A percentile compares a stretch with the other conserved stretches of the same genome.
These are phyloP conservation scores for Dioctria rufipes DNA, from an alignment of 2,888 invertebrate genomes.

Conservation along the genomic window DNA sequence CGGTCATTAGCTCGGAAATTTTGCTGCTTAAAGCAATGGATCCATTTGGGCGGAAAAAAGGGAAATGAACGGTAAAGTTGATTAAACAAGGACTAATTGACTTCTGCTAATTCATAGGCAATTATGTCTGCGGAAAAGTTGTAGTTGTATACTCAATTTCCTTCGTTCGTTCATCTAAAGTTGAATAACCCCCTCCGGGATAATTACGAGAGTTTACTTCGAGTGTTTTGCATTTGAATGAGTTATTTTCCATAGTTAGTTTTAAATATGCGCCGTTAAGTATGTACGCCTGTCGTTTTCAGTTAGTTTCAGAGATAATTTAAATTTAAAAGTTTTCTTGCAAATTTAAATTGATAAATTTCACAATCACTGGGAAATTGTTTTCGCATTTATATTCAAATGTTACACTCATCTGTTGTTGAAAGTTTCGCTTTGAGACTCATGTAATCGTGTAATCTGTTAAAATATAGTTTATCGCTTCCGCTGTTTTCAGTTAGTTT, in stretches of 20 bases:
- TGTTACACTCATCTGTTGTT: too few relatives aligned
- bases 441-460: too few relatives aligned
- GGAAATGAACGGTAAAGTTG: constrained; percentile 48
- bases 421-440: too few relatives aligned
- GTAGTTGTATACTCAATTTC: constrained; percentile 38
- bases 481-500: too few relatives aligned
- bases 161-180: constrained; percentile 7
- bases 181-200: constrained; percentile 3
- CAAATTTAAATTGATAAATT: too few relatives aligned
- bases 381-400: too few relatives aligned
- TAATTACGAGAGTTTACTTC: constrained; percentile 17
- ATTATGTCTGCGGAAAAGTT: constrained; percentile 42
- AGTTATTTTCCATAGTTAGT: background rate
- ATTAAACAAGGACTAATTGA: constrained; percentile 49
- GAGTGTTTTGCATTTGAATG: background rate
- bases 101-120: constrained; percentile 48
- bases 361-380: too few relatives aligned
- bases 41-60: constrained; percentile 36
- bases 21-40: constrained; percentile 38
- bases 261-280: too few relatives aligned
- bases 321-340: too few relatives aligned
- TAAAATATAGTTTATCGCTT: too few relatives aligned
- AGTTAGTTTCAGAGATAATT: too few relatives aligned
- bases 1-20: constrained; percentile 47
- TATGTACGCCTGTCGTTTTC: too few relatives aligned